Evolutionary conservation across 1,140 invertebrate genomes (phyloP).

Genomic region (Zaprionus taronus): DNA sequence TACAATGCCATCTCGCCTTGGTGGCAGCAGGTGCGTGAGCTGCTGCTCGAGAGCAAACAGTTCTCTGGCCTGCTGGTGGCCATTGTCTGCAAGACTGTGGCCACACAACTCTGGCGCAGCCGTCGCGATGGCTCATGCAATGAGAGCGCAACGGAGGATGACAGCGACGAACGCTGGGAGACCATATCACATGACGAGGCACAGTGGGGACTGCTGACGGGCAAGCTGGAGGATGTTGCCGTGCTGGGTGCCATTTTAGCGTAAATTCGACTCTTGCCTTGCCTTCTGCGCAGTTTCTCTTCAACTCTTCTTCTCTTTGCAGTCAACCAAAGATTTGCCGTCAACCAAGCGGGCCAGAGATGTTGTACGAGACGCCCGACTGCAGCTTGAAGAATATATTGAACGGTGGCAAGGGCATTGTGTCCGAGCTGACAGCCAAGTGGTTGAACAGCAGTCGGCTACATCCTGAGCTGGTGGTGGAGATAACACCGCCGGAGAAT

Average conservation of each 20-base stretch:
- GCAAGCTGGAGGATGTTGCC: constrained; percentile 95
- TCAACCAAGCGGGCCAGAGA: constrained; percentile 84
- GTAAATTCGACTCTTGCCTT: constrained; percentile 67
- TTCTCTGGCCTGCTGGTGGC: constrained; percentile 91
- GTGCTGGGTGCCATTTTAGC: constrained; percentile 89
- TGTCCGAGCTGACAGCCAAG: constrained; percentile 92
- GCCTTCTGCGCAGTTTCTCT: not conserved
- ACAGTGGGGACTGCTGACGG: constrained; percentile 93
- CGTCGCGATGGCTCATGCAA: constrained; percentile 78
- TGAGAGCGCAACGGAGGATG: constrained; percentile 82
- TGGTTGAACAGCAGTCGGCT: constrained; percentile 91
- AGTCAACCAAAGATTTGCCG: constrained; percentile 63
- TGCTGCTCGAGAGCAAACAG: constrained; percentile 89
- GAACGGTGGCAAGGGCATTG: constrained; percentile 92
- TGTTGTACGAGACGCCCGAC: constrained; percentile 87
- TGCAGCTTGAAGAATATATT: constrained; percentile 91
- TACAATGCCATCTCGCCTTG: constrained; percentile 89
- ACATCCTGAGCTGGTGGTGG: constrained; percentile 85
- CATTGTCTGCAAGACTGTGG: constrained; percentile 91
- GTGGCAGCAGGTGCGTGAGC: constrained; percentile 90
- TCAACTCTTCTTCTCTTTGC: not conserved
- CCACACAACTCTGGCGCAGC: constrained; percentile 85
- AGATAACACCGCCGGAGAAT: constrained; percentile 62
- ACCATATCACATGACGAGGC: constrained; percentile 93
- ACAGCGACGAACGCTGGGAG: constrained; percentile 90